phyloP scores from a whole-genome alignment of 2,888 invertebrate species.

The Tipula confusa region DNA sequence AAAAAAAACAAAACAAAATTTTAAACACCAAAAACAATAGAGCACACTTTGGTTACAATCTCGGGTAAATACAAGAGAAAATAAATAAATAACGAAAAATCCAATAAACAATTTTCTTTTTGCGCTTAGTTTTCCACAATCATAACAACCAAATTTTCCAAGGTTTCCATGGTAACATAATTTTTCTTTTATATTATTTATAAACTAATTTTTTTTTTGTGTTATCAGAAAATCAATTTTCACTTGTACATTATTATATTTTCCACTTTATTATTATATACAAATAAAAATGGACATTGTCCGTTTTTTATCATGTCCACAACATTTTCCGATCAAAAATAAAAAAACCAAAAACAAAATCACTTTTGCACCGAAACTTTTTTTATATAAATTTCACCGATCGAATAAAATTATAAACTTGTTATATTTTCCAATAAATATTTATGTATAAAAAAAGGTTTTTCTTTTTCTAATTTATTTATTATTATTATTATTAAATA shows the following conservation, averaged over 20 bases:
- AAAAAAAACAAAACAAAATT: background rate
- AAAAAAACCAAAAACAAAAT: background rate
- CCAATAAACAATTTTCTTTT: background rate
- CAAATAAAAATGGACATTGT: constrained; percentile 4
- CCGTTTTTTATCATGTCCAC: background rate
- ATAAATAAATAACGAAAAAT: background rate
- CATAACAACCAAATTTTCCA: constrained; percentile 14
- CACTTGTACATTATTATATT: constrained; percentile 20
- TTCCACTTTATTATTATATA: background rate
- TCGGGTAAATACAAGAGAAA: too few species aligned
- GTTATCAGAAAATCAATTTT: constrained; percentile 16
- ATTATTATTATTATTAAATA: constrained; percentile 4
- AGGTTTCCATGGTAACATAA: constrained; percentile 31
- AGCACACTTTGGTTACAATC: constrained; percentile 9
- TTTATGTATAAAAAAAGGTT: background rate
- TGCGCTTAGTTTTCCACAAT: constrained; percentile 20
- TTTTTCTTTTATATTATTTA: constrained; percentile 33
- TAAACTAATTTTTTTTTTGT: constrained; percentile 31
- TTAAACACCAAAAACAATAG: background rate
- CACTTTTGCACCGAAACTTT: background rate
- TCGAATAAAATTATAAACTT: background rate
- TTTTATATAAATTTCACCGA: background rate
- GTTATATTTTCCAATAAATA: constrained; percentile 4
- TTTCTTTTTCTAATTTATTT: background rate
- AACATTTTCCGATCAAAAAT: background rate